Evolutionary conservation across 2,888 invertebrate genomes (phyloP), one percentile per base, ranked within the genome.

Genomic region (Sipunculus nudus): DNA sequence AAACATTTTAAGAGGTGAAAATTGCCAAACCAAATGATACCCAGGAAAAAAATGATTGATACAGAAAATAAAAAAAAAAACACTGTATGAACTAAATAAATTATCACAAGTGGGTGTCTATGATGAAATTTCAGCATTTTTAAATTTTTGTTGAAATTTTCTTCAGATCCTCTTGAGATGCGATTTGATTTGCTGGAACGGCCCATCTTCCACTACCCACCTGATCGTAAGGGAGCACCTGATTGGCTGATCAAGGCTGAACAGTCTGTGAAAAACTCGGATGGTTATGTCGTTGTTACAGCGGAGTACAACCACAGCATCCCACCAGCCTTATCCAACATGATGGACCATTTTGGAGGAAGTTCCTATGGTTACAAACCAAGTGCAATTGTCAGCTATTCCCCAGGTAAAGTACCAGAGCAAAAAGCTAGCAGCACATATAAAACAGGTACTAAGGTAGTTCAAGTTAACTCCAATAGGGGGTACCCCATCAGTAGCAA

Each of bases 321-420:
- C 35, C 84, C 85, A 1, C 85, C 86, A 19, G 85, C 85, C 0
- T 78, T 86, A n/a, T 63, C 78, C 43, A 84, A 84, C 67, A 73
- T 85, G 75, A 46, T 86, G 65, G 81, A 84, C 70, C 84, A 86
- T 67, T 86, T 86, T 59, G 79, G 84, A 2, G 76, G 79, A 3
- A 74, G 76, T n/a, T 71, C 78, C 40, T 86, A 72, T 63, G 67
- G 77, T 16, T 84, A 79, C 60, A 74, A 76, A 60, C 78, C 80
- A 0, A 74, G 76, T 60, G 78, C 73, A 4, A 76, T 80, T 26
- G 75, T 80, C 19, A 72, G 74, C 25, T 80, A 80, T 50, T 79
- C 79, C 8, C 59, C 72, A 62, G 78, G 79, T 77, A 8, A 48
- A 26, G 21, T 48, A 29, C n/a, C 6, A 13, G 26, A 13, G 8